Percentiles rank a stretch among this genome's conserved stretches.
Conservation (phyloP, 2,797 vertebrate species). For the Nannoperca obscura region DNA sequence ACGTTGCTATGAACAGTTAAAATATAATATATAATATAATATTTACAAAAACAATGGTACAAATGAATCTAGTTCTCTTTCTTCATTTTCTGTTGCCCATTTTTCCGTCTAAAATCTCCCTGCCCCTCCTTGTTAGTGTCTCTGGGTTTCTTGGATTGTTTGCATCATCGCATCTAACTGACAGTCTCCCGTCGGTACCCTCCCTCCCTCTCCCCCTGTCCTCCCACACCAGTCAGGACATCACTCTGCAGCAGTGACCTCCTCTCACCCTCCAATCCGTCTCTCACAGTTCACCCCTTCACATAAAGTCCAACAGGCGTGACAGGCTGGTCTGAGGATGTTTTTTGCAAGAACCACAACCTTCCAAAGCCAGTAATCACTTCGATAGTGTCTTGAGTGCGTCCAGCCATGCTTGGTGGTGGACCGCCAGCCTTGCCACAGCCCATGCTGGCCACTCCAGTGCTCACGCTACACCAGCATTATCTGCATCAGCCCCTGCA, state of each 20-base stretch:
- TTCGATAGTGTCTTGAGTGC: conserved; percentile 53
- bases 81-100: conserved; percentile 19
- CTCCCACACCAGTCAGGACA: conserved; percentile 47
- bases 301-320: conserved; percentile 64
- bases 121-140: conserved; percentile 32
- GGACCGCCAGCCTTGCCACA: conserved; percentile 54
- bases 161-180: conserved; percentile 69
- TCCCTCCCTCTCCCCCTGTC: conserved; percentile 29
- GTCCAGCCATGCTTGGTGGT: conserved; percentile 53
- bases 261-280: conserved; percentile 64
- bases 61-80: not conserved
- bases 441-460: conserved; percentile 53
- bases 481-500: conserved; percentile 48
- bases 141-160: conserved; percentile 46
- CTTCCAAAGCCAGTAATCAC: conserved; percentile 43
- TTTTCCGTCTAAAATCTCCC: conserved; percentile 29
- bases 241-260: conserved; percentile 65
- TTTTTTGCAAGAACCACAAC: conserved; percentile 44
- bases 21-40: not conserved
- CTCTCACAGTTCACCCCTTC: conserved; percentile 68
- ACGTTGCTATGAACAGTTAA: not conserved
- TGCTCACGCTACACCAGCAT: conserved; percentile 42
- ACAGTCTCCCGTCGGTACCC: conserved; percentile 67
- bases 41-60: not conserved
- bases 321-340: conserved; percentile 66